Percentiles rank a stretch among this genome's conserved stretches.
Conservation (phyloP, 2,888 invertebrate species). For the Steinernema scapterisci region DNA sequence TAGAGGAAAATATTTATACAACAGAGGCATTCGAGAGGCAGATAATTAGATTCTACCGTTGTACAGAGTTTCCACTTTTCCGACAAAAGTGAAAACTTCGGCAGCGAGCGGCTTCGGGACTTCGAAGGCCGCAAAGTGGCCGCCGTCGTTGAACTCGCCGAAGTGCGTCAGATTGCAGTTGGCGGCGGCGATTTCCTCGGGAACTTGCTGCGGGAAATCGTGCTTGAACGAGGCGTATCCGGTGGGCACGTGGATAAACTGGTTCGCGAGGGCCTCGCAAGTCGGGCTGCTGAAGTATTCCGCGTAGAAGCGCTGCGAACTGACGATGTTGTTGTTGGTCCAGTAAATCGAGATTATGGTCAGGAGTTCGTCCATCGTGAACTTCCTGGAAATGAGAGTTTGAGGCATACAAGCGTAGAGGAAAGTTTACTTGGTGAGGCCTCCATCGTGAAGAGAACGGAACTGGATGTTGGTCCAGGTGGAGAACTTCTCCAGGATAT, state of each 20-base stretch:
- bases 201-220: conserved; percentile 75
- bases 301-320: conserved; percentile 78
- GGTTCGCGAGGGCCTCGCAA: conserved; percentile 39
- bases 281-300: conserved; percentile 70
- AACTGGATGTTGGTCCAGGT: conserved; percentile 74
- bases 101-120: conserved; percentile 76
- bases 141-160: conserved; percentile 73
- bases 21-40: background rate
- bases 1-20: background rate
- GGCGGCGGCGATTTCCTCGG: conserved; percentile 72
- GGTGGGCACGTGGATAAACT: conserved; percentile 74
- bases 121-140: conserved; percentile 86
- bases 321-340: conserved; percentile 76
- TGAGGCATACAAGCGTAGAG: background rate
- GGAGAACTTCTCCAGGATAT: conserved; percentile 86
- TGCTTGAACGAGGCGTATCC: conserved; percentile 79
- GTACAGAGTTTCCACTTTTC: background rate
- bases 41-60: background rate
- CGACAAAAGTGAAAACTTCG: conserved; percentile 74
- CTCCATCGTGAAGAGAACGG: conserved; percentile 74
- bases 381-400: conserved; percentile 70
- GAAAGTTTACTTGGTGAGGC: conserved; percentile 69
- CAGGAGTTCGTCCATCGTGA: conserved; percentile 76
- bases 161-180: conserved; percentile 78
- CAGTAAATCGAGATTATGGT: conserved; percentile 85